A percentile compares a stretch with the other conserved stretches of the same genome.
phyloP scores from a whole-genome alignment of 1,140 invertebrate genomes.

The Lutraria rhynchaena region DNA sequence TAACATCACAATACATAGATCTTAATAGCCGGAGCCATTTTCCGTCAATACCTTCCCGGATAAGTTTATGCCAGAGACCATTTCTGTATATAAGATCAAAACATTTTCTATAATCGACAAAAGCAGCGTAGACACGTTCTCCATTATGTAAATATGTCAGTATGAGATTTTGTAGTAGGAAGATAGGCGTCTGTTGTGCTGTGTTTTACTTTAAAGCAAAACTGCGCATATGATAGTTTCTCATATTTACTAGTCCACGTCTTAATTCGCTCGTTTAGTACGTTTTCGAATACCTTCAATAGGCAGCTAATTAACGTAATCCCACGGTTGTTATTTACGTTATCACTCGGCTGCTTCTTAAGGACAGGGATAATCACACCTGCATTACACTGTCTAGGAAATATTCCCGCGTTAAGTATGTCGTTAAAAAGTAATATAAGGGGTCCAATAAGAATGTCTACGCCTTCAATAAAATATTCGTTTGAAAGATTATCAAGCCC shows the following conservation, averaged over 20 bases:
- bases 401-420: background rate
- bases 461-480: constrained; percentile 6
- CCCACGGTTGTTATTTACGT: background rate
- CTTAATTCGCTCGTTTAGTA: no score
- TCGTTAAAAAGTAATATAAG: background rate
- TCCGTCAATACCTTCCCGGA: constrained; percentile 17
- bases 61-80: constrained; percentile 43
- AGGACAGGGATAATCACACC: background rate
- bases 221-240: no score
- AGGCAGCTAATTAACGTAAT: constrained; percentile 14
- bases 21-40: constrained; percentile 11
- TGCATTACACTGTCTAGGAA: background rate
- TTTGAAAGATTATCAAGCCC: background rate
- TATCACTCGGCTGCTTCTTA: background rate
- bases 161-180: constrained; percentile 27
- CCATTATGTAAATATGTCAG: background rate
- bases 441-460: background rate
- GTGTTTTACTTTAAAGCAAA: constrained; percentile 7
- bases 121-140: constrained; percentile 38
- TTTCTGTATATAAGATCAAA: constrained; percentile 45
- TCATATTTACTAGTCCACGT: no score
- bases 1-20: constrained; percentile 37
- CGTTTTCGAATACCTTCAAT: background rate
- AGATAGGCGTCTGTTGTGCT: constrained; percentile 48
- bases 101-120: constrained; percentile 42